These are phyloP conservation scores for Stegana nigrithorax DNA, from an alignment of 2,888 invertebrate species.

Conservation along the genomic window DNA sequence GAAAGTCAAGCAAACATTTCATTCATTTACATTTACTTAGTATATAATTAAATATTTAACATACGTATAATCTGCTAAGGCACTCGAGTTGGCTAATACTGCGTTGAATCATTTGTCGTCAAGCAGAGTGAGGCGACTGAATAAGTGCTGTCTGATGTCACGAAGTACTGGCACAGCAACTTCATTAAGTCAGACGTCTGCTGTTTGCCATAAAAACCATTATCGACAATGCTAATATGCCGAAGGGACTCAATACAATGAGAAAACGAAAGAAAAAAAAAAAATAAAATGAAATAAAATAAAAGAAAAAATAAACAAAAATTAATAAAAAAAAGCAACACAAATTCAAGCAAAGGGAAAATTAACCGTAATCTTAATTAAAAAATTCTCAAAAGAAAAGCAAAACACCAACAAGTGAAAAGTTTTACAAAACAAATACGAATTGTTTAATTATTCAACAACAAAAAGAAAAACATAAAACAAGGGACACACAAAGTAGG, in stretches of 20 bases:
- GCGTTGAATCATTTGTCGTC: background rate
- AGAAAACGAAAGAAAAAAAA: conserved; percentile 19
- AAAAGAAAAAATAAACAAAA: conserved; percentile 2
- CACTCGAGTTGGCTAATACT: no score
- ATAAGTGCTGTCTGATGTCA: background rate
- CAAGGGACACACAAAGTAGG: background rate
- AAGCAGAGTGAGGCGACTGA: background rate
- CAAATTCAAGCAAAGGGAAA: conserved; percentile 5
- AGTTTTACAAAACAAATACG: conserved; percentile 26
- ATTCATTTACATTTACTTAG: conserved; percentile 37
- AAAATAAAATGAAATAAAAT: conserved; percentile 17
- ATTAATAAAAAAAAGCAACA: conserved; percentile 11
- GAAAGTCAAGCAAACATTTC: conserved; percentile 44
- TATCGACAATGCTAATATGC: background rate
- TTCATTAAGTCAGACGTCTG: no score
- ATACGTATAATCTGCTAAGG: no score
- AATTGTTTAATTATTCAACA: conserved; percentile 35
- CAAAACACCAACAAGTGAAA: conserved; percentile 16
- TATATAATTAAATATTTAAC: conserved; percentile 4
- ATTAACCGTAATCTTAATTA: conserved; percentile 44
- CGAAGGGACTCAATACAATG: background rate
- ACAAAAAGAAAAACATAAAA: conserved; percentile 5
- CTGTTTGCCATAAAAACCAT: conserved; percentile 1
- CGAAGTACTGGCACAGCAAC: background rate
- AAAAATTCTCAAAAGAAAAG: conserved; percentile 32